Base-by-base conservation (phyloP, 2,888 invertebrate genomes). In the Chrysomela aeneicollis region DNA sequence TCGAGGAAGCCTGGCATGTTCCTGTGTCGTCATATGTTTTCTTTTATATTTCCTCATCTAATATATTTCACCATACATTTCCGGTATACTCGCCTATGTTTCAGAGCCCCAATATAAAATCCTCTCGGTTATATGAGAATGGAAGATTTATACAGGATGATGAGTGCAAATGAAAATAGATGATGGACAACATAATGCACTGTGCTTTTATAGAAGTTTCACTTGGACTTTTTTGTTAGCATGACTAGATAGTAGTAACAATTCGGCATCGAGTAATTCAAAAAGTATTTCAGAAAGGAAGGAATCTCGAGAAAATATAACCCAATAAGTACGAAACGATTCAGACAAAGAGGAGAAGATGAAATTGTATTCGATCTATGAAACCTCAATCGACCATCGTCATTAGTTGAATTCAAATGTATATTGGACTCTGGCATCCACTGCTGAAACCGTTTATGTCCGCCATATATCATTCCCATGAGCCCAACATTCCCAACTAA, bases 21-120 rank as follows among this genome's bases (percentile, higher is more conserved):
- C 12, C 42, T 42, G 42, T 42, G 15, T 15, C 42, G 42, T 42
- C 42, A 55, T 37, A 21, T 55, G 22, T 55, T 55, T 55, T 55
- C 55, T 15, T 18, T 55, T 55, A 21, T 55, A 37, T 42, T 55
- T 55, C 55, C 55, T 55, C 55, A 21, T 42, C 37, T 55, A 42
- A 42, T 42, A 55, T 42, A 22, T 19, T 55, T 55, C 55, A 42
- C 42, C 15, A 42, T 42, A 15, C 42, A 15, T 15, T 42, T 42
- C 15, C 42, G 15, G 42, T 2, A 2, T 35, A 2, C 12, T 15
- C 3, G 4, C 12, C 6, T 15, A 15, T 42, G 42, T 42, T 42
- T 15, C n/a, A 1, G 42, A 15, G 42, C 2, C 42, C 42, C 42
- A 6, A 42, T 42, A 42, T 15, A 15, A n/a, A 42, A 42, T 42